Evolutionary conservation across 2,797 vertebrate species (phyloP).

Genomic region (Lateolabrax maculatus): DNA sequence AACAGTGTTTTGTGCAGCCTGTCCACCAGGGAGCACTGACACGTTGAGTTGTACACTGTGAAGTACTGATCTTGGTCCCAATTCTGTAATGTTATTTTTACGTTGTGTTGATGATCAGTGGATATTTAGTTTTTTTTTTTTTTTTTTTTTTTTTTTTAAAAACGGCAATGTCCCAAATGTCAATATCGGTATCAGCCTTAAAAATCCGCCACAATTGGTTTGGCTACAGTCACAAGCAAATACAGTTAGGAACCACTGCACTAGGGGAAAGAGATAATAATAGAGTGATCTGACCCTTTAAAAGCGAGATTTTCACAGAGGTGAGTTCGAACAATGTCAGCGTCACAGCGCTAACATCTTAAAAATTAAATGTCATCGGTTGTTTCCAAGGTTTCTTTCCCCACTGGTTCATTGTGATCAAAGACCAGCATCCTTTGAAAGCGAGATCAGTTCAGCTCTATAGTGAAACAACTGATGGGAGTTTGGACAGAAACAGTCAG

Average conservation of each 20-base stretch:
- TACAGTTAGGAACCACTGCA: background rate
- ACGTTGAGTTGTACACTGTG: background rate
- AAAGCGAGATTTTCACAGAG: background rate
- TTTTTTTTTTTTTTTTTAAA: background rate
- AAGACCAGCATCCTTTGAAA: background rate
- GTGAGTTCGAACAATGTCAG: background rate
- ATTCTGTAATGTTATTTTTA: background rate
- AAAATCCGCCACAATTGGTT: background rate
- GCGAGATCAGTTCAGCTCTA: background rate
- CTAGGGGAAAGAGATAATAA: background rate
- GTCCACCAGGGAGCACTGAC: constrained; percentile 9
- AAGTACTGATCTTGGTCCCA: background rate
- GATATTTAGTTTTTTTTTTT: background rate
- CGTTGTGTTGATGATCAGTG: background rate
- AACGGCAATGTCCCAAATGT: too few relatives aligned
- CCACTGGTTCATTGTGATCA: background rate
- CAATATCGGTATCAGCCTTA: background rate
- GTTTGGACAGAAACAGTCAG: constrained; percentile 6
- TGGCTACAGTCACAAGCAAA: background rate
- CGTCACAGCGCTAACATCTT: background rate
- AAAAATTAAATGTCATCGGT: background rate
- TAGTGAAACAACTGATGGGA: constrained; percentile 27
- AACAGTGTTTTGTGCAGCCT: background rate
- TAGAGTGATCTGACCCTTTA: background rate
- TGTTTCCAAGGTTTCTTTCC: background rate